These are phyloP conservation scores for Fulmarus glacialis DNA, from an alignment of 2,113 vertebrate genomes.

Conservation along the genomic window DNA sequence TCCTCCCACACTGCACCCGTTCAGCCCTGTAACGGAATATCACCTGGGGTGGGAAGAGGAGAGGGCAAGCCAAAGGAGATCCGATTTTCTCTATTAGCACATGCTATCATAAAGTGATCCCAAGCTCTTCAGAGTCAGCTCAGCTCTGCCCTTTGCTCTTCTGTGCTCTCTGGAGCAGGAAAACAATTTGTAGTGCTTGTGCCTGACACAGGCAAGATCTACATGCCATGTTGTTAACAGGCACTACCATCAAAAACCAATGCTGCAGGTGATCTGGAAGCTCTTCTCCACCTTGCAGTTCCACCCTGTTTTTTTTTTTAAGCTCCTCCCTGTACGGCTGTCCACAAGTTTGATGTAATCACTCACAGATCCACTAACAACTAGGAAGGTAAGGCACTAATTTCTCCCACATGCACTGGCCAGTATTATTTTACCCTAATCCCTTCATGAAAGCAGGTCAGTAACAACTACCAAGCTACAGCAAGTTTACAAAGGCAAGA, in stretches of 20 bases:
- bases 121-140: background rate
- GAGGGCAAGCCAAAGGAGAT: background rate
- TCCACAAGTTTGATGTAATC: background rate
- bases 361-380: background rate
- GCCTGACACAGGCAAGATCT: accelerated
- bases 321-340: background rate
- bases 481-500: background rate
- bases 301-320: background rate
- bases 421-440: background rate
- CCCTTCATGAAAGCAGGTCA: background rate
- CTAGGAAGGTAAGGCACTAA: background rate
- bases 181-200: background rate
- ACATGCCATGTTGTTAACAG: too few species aligned
- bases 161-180: background rate
- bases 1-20: background rate
- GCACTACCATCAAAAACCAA: background rate
- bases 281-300: background rate
- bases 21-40: accelerated
- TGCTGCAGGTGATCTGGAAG: background rate
- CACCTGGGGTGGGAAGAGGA: background rate
- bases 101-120: background rate
- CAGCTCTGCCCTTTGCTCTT: background rate
- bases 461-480: background rate
- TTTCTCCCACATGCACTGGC: background rate
- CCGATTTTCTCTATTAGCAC: background rate